Base-by-base conservation (phyloP, 2,888 invertebrate species). In the Nipponacmea schrenckii region DNA sequence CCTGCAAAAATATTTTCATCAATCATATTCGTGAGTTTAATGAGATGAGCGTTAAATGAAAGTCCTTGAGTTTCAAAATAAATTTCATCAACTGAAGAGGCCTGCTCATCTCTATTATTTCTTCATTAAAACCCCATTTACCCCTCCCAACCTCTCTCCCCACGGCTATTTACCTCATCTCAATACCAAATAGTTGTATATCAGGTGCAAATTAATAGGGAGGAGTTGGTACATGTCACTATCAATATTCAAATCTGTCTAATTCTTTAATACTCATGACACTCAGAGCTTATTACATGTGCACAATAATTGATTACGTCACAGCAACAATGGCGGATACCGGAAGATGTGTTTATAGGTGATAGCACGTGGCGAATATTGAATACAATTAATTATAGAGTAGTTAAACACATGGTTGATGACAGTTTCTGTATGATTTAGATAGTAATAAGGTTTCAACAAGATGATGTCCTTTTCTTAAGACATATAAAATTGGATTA, bases 291-390 rank as follows among this genome's bases (percentile, higher is more conserved):
- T 56, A 24, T 56, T 56, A 56, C 56, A 24, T 24, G 56, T 56
- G 24, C 56, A 56, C 56, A 56, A 56, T 56, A 56, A 56, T 56
- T 56, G 56, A 56, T 56, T 56, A 56, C 56, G 56, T 56, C 56
- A 56, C 56, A 14, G 20, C 56, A 56, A 56, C 56, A 56, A 56
- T 56, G 56, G 20, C 20, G 56, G 20, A 24, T 14, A 56, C 56
- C 56, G 56, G 56, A 56, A 56, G 56, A 56, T 56, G 56, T 56
- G 56, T 56, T 24, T 56, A 24, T 20, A 56, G 56, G 56, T 24
- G 56, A 56, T 24, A 56, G 24, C 56, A 56, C 56, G 56, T 56
- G 56, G 56, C 56, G 56, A 56, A 24, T 56, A 56, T 20, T 56
- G 56, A 56, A 56, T 56, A 20, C 24, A 56, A 24, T 56, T 56